These are phyloP conservation scores for Macrotis lagotis DNA, from an alignment of 2,113 vertebrate species.

Conservation along the genomic window DNA sequence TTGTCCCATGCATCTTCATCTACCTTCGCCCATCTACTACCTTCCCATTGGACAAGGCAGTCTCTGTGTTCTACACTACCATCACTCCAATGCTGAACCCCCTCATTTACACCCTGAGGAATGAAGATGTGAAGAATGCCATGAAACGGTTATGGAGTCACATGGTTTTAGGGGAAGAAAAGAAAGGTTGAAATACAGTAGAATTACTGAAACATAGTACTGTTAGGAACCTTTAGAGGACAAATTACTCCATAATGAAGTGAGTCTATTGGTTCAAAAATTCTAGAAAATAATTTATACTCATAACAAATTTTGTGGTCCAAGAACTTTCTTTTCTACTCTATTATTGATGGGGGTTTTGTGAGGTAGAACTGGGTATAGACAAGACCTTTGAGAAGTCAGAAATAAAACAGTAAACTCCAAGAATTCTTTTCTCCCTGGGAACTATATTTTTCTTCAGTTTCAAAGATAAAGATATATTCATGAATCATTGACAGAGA, in stretches of 20 bases:
- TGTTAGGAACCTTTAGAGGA: background rate
- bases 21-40: constrained; percentile 63
- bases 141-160: constrained; percentile 17
- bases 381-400: background rate
- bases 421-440: background rate
- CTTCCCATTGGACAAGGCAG: constrained; percentile 67
- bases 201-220: background rate
- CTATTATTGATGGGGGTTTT: background rate
- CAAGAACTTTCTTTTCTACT: background rate
- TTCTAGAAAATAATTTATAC: constrained; percentile 2
- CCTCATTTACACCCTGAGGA: constrained; percentile 73
- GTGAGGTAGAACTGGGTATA: background rate
- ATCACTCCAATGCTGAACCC: constrained; percentile 71
- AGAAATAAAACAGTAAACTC: background rate
- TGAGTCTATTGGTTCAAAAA: background rate
- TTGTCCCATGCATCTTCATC: constrained; percentile 68
- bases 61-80: constrained; percentile 72
- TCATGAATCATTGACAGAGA: background rate
- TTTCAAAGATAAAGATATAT: background rate
- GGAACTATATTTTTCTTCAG: background rate
- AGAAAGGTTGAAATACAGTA: background rate
- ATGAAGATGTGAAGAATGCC: constrained; percentile 67
- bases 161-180: constrained; percentile 30
- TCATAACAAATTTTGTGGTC: background rate
- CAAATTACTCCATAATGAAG: background rate